Percentiles rank a stretch among this genome's conserved stretches.
phyloP scores from a whole-genome alignment of 2,113 vertebrate genomes.

The Myotis davidii region DNA sequence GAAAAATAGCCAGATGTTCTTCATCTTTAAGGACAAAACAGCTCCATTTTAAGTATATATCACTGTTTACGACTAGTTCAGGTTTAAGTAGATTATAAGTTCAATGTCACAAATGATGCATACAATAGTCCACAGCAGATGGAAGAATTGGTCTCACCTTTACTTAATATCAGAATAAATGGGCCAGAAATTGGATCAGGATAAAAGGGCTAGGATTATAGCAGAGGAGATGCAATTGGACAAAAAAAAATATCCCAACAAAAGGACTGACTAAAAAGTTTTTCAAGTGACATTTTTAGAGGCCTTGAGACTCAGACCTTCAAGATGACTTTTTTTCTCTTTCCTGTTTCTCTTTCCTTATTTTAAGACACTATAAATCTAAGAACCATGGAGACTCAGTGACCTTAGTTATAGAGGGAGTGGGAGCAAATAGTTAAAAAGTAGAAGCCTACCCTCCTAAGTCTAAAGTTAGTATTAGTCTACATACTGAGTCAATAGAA shows the following conservation, averaged over 20 bases:
- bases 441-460: neutral
- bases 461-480: neutral
- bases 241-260: neutral
- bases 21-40: neutral
- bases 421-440: neutral
- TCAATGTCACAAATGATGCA: constrained; percentile 20
- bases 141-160: constrained; percentile 22
- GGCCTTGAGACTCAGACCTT: neutral
- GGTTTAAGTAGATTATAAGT: neutral
- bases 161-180: constrained; percentile 6
- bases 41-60: neutral
- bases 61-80: neutral
- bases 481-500: neutral
- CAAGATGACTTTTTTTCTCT: neutral
- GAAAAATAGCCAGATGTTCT: neutral
- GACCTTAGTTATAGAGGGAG: neutral
- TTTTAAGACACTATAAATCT: neutral
- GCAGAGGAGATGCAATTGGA: neutral
- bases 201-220: neutral
- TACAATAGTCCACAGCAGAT: neutral
- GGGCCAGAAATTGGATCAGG: neutral
- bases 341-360: neutral
- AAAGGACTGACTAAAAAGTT: neutral
- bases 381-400: neutral
- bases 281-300: constrained; percentile 14